Evolutionary conservation across 2,888 invertebrate genomes (phyloP).

Genomic region (Sesia bembeciformis): DNA sequence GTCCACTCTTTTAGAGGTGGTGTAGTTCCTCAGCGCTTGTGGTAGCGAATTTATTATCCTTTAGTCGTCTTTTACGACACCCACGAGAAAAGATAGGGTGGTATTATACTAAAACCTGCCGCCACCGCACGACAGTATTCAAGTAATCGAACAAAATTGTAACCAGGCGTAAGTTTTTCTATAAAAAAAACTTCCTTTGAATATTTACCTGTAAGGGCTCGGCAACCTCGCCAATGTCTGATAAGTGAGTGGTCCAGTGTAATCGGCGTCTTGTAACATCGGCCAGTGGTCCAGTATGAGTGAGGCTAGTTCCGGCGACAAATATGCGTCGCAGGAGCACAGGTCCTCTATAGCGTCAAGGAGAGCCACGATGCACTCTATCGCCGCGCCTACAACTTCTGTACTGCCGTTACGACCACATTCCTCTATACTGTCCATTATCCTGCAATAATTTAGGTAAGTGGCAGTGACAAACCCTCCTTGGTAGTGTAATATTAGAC

Average conservation of each 20-base stretch:
- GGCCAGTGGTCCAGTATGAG: constrained; percentile 79
- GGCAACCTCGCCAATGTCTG: constrained; percentile 88
- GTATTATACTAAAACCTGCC: no score
- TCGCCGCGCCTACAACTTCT: constrained; percentile 83
- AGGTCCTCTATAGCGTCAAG: constrained; percentile 88
- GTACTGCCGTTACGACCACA: constrained; percentile 88
- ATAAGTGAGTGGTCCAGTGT: constrained; percentile 88
- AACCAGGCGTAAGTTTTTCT: no score
- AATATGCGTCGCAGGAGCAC: constrained; percentile 76
- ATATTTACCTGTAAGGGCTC: constrained; percentile 80
- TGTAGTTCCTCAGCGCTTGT: no score
- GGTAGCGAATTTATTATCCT: no score
- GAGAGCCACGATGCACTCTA: constrained; percentile 88
- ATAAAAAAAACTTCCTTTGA: no score
- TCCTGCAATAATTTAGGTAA: constrained; percentile 48
- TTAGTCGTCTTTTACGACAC: no score
- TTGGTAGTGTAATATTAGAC: no score
- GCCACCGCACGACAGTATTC: no score
- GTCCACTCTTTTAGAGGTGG: no score
- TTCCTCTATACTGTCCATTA: constrained; percentile 95
- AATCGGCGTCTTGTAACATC: constrained; percentile 82
- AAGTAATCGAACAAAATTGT: no score
- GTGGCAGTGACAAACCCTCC: no score
- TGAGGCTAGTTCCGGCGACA: constrained; percentile 34
- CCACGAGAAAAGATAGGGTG: no score